A percentile compares a stretch with the other conserved stretches of the same genome.
These are phyloP conservation scores for Oscheius onirici DNA, from an alignment of 2,888 invertebrate genomes.

Conservation along the genomic window DNA sequence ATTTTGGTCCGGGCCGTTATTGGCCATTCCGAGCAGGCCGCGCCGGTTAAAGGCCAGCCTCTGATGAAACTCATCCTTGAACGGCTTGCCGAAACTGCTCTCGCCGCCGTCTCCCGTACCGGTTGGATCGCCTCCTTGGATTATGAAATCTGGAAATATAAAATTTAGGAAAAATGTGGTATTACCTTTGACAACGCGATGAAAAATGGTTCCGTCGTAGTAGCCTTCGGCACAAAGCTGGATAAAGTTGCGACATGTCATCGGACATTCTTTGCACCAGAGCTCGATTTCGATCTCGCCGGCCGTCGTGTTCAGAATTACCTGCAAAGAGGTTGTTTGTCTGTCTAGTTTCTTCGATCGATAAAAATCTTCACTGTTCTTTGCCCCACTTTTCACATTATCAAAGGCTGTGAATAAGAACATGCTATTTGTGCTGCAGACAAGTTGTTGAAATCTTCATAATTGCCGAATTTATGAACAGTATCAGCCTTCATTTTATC, in stretches of 20 bases:
- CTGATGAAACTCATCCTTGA: conserved; percentile 95
- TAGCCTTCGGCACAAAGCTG: conserved; percentile 88
- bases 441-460: no score
- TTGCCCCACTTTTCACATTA: no score
- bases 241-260: conserved; percentile 90
- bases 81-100: conserved; percentile 91
- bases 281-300: conserved; percentile 97
- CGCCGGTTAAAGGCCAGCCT: conserved; percentile 87
- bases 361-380: no score
- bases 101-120: conserved; percentile 95
- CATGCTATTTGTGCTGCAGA: no score
- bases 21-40: conserved; percentile 95
- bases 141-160: conserved; percentile 82
- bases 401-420: no score
- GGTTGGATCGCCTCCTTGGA: conserved; percentile 94
- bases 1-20: conserved; percentile 88
- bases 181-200: conserved; percentile 83
- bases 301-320: conserved; percentile 87
- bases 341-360: no score
- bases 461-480: no score
- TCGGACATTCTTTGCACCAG: conserved; percentile 95
- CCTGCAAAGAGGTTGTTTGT: conserved; percentile 79
- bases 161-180: background rate
- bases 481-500: no score
- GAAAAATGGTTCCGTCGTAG: conserved; percentile 80